A percentile compares a stretch with the other conserved stretches of the same genome.
These are phyloP conservation scores for Meles meles DNA, from an alignment of 2,113 vertebrate species.

Conservation along the genomic window DNA sequence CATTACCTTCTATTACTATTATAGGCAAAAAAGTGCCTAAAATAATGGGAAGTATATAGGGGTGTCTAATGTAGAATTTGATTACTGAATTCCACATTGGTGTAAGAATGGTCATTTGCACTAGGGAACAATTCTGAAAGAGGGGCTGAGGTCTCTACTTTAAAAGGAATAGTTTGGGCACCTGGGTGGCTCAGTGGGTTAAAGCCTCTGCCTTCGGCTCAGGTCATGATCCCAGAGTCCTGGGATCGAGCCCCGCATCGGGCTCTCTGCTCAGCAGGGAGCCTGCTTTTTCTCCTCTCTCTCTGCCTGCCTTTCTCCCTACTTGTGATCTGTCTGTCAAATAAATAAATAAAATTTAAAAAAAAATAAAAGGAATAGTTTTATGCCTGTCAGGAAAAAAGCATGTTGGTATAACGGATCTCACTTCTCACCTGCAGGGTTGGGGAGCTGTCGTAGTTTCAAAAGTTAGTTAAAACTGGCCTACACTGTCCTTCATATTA, in stretches of 20 bases:
- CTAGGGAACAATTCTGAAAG: neutral
- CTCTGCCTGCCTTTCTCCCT: too few species aligned
- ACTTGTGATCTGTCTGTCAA: too few species aligned
- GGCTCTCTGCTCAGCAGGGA: too few species aligned
- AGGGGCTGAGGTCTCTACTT: neutral
- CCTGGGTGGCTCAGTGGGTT: too few species aligned
- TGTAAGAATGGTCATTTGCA: neutral
- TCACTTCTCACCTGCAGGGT: neutral
- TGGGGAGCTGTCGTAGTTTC: neutral
- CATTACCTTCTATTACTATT: neutral
- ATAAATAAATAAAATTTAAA: too few species aligned
- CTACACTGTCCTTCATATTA: neutral
- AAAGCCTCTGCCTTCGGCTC: too few species aligned
- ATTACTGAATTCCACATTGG: neutral
- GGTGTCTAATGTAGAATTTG: neutral
- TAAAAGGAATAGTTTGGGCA: too few species aligned
- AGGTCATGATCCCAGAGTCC: too few species aligned
- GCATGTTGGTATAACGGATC: neutral
- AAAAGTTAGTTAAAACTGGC: constrained; percentile 35
- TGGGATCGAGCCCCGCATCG: too few species aligned
- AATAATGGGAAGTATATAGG: neutral
- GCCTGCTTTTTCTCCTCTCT: too few species aligned
- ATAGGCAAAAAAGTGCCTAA: neutral
- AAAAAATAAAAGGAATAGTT: too few species aligned
- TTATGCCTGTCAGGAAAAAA: neutral